Conservation (phyloP, 2,113 vertebrate genomes). For the Lathamus discolor region DNA sequence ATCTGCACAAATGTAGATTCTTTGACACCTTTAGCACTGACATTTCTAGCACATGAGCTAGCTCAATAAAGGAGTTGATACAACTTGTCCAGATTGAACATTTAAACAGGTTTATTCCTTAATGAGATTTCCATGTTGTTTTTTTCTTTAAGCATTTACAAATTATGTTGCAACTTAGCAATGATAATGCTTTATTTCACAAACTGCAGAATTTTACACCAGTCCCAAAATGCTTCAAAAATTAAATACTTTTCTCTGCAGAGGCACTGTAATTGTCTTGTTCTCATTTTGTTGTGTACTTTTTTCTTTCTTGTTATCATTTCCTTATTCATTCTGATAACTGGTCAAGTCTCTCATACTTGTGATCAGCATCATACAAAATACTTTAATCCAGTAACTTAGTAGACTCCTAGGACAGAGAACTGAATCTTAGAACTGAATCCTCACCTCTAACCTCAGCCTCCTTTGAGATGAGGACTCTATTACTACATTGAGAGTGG, state of each 20-base stretch:
- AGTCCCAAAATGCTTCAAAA: constrained; percentile 56
- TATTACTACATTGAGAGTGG: background rate
- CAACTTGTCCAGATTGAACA: background rate
- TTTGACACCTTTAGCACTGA: background rate
- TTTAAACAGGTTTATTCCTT: constrained; percentile 11
- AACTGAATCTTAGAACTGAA: background rate
- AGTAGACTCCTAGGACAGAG: constrained; percentile 5
- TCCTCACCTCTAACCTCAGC: background rate
- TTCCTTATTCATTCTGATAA: constrained; percentile 7
- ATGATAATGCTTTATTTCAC: constrained; percentile 58
- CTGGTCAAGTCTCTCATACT: background rate
- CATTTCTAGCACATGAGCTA: background rate
- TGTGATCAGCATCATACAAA: background rate
- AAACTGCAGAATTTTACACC: constrained; percentile 55
- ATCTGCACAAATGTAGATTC: background rate
- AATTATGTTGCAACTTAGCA: constrained; percentile 31
- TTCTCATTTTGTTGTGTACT: constrained; percentile 27
- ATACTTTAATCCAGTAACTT: background rate
- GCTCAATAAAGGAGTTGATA: background rate
- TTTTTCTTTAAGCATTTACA: constrained; percentile 35
- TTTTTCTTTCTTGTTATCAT: background rate
- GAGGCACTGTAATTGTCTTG: constrained; percentile 23
- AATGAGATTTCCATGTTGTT: constrained; percentile 35
- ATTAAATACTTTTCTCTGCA: constrained; percentile 32
- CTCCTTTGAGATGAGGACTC: constrained; percentile 11